Conservation (phyloP, 1,140 invertebrate species). For the Drepana arcuata region DNA sequence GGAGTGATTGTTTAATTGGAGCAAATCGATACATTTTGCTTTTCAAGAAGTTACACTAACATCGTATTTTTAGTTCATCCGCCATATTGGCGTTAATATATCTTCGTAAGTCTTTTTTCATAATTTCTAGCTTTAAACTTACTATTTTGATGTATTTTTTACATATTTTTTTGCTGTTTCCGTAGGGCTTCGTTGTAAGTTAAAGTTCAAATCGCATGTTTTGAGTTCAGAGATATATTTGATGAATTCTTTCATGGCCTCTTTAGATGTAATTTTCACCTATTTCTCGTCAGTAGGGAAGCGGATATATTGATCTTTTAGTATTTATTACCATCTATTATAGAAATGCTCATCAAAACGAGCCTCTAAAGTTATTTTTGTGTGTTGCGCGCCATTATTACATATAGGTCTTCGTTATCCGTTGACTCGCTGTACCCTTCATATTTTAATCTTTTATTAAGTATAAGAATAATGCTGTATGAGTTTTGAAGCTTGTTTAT, state of each 20-base stretch:
- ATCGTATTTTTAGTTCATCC: constrained; percentile 71
- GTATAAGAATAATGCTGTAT: constrained; percentile 1
- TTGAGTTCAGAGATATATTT: constrained; percentile 37
- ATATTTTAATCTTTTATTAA: constrained; percentile 1
- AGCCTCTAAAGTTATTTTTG: too few species aligned
- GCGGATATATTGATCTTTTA: too few species aligned
- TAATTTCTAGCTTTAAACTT: constrained; percentile 58
- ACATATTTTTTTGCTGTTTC: constrained; percentile 41
- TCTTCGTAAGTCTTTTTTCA: constrained; percentile 69
- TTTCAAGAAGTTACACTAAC: constrained; percentile 58
- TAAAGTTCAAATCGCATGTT: constrained; percentile 49
- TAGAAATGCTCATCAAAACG: too few species aligned
- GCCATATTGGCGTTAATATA: constrained; percentile 71
- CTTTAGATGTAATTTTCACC: constrained; percentile 42
- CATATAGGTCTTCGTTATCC: not conserved
- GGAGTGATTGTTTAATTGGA: constrained; percentile 51
- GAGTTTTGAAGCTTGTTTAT: constrained; percentile 2
- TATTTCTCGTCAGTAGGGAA: constrained; percentile 16
- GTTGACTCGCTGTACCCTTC: constrained; percentile 4
- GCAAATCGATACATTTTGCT: constrained; percentile 58
- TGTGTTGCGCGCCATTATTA: too few species aligned
- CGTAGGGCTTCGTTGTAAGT: constrained; percentile 29
- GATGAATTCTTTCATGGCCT: constrained; percentile 52
- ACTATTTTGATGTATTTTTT: constrained; percentile 39
- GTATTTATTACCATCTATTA: too few species aligned